These are phyloP conservation scores for Synergus itoensis DNA, from an alignment of 2,888 invertebrate species.

Conservation along the genomic window DNA sequence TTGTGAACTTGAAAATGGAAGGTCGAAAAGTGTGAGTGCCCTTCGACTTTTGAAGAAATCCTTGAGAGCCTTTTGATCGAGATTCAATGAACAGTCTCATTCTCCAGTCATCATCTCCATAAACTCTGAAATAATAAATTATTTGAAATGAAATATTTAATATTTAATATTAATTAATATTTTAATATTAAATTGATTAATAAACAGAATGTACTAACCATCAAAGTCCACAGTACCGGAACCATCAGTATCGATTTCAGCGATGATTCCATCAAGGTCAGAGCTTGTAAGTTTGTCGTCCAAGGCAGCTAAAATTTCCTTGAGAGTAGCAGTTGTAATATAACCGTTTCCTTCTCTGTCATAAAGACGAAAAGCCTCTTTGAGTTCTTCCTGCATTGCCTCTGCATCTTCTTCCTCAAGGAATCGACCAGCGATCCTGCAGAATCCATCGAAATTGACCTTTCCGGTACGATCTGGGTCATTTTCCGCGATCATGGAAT, in stretches of 20 bases:
- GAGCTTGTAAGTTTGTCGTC: constrained; percentile 96
- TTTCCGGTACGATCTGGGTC: constrained; percentile 95
- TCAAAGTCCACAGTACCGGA: constrained; percentile 99
- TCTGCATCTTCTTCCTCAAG: constrained; percentile 97
- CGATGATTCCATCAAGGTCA: constrained; percentile 97
- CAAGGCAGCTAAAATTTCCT: constrained; percentile 95
- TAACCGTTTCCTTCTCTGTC: constrained; percentile 98
- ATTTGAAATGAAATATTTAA: background rate
- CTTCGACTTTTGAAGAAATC: constrained; percentile 18
- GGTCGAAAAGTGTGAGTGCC: background rate
- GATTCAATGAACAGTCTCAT: constrained; percentile 77
- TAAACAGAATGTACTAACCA: constrained; percentile 81
- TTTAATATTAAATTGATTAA: background rate
- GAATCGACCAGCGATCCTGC: constrained; percentile 94
- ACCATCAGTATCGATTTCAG: constrained; percentile 98
- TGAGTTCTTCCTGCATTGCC: constrained; percentile 96
- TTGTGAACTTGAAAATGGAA: constrained; percentile 2
- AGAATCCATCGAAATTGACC: constrained; percentile 97
- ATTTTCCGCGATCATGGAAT: constrained; percentile 92
- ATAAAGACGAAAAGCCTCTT: constrained; percentile 98
- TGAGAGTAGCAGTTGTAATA: constrained; percentile 93
- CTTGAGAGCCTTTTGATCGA: constrained; percentile 5
- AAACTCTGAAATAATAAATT: constrained; percentile 83
- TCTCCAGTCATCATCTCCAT: constrained; percentile 98
- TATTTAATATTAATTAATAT: too few relatives aligned